Conservation (phyloP, 2,797 vertebrate genomes). For the Gambusia yucatana region DNA sequence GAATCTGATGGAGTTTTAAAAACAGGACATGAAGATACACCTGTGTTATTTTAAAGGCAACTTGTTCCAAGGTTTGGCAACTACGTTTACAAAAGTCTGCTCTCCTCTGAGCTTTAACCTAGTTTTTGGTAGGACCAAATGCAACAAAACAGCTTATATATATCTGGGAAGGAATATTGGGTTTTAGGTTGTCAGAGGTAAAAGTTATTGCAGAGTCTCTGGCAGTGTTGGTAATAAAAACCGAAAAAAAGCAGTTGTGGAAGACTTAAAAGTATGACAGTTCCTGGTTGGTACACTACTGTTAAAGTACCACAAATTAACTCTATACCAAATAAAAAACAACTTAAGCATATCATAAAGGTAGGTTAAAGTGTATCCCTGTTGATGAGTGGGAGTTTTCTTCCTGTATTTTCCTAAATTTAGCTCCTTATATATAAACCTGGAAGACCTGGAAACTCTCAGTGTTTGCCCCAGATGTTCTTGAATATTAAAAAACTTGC, state of each 20-base stretch:
- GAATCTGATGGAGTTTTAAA: neutral
- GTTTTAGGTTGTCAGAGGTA: neutral
- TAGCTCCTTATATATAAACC: neutral
- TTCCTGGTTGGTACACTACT: neutral
- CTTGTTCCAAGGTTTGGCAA: neutral
- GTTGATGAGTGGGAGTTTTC: neutral
- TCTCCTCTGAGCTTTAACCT: neutral
- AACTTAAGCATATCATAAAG: neutral
- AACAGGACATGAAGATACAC: neutral
- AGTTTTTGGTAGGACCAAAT: neutral
- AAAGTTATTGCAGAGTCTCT: neutral
- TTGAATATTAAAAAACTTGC: neutral
- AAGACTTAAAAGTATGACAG: neutral
- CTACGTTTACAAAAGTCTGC: neutral
- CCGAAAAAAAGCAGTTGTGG: neutral
- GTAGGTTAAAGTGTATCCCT: neutral
- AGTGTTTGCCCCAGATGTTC: neutral
- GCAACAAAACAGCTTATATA: neutral
- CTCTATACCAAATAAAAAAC: neutral
- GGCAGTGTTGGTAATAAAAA: neutral
- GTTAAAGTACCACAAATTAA: neutral
- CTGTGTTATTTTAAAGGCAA: neutral
- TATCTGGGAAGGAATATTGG: neutral
- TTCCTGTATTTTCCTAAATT: neutral
- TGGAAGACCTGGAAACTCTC: neutral